Conservation (phyloP, 1,140 invertebrate genomes). For the Drosophila eugracilis region DNA sequence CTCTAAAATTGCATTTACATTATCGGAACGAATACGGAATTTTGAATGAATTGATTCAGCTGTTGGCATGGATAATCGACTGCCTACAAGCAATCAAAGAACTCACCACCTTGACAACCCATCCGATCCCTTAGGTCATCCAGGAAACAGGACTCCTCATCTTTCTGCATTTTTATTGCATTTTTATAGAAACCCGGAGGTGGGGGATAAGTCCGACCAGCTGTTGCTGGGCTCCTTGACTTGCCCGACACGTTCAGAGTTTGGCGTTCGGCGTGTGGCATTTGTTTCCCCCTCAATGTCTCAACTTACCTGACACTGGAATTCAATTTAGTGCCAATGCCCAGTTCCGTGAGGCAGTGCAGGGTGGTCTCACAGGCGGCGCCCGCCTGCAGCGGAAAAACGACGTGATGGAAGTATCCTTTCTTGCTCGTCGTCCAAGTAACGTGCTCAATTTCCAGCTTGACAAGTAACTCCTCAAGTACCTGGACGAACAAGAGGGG, state of each 20-base stretch:
- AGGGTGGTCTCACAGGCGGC: conserved; percentile 90
- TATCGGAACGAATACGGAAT: conserved; percentile 7
- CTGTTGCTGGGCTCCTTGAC: conserved; percentile 67
- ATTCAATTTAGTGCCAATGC: conserved; percentile 89
- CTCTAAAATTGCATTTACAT: conserved; percentile 18
- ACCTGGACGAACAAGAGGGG: conserved; percentile 85
- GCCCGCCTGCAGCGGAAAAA: conserved; percentile 89
- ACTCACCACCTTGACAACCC: conserved; percentile 6
- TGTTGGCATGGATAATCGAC: conserved; percentile 33
- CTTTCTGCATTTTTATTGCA: conserved; percentile 42
- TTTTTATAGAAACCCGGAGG: conserved; percentile 40
- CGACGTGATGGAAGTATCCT: conserved; percentile 89
- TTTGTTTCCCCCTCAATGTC: conserved; percentile 40
- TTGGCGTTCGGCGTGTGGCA: conserved; percentile 6
- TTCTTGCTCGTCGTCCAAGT: conserved; percentile 89
- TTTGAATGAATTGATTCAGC: conserved; percentile 19
- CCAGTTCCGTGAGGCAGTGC: conserved; percentile 89
- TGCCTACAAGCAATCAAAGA: conserved; percentile 61
- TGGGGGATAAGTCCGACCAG: conserved; percentile 37
- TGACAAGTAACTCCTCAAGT: conserved; percentile 88
- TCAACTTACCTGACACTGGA: conserved; percentile 89
- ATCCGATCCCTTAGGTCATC: conserved; percentile 11
- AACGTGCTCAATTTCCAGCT: conserved; percentile 89
- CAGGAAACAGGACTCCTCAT: conserved; percentile 1
- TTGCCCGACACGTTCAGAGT: conserved; percentile 57